Evolutionary conservation across 2,113 vertebrate species (phyloP), one percentile per base, ranked within the genome.

Genomic region (Amblyornis subalaris): DNA sequence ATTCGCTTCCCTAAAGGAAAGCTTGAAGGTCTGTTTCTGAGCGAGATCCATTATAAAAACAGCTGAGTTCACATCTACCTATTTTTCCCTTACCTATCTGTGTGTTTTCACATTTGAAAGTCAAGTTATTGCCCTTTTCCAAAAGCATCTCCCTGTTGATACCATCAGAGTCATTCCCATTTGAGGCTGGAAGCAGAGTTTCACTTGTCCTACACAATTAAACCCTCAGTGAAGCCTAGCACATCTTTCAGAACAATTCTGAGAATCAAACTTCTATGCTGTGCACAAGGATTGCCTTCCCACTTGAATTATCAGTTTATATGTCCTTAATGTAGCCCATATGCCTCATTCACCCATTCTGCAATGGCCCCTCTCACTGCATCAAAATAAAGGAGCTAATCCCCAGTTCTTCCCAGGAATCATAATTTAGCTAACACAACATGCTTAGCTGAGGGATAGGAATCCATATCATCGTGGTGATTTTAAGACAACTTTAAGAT

Each of bases 1-100:
- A 33, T 42, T 65, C 75, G 83, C 85, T 96, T 94, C 95, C 58
- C 67, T 69, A 82, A 88, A 85, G 38, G 24, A 83, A 72, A 93
- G 51, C 47, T 29, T 65, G 16, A 87, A 0, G 0, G 31, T 48
- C 40, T 72, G 7, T 53, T 89, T 89, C 90, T 76, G 25, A 87
- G 24, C 2, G 1, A 81, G 15, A 74, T 7, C 20, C n/a, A 51
- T 51, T 50, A 72, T 6, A 85, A 79, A 54, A 88, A 50, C 45
- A 76, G 45, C 24, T 12, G 9, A 67, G 10, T 71, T 60, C 66
- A 85, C 36, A 36, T 36, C 31, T 71, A 60, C 25, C 31, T 64
- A 36, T 44, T 88, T 64, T 42, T 28, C 26, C 29, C 25, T 57
- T 48, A 55, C 48, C 25, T 72, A 23, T 21, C 3, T 42, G 2